Conservation (phyloP, 1,140 invertebrate genomes). For the Neoseiulus cucumeris region DNA sequence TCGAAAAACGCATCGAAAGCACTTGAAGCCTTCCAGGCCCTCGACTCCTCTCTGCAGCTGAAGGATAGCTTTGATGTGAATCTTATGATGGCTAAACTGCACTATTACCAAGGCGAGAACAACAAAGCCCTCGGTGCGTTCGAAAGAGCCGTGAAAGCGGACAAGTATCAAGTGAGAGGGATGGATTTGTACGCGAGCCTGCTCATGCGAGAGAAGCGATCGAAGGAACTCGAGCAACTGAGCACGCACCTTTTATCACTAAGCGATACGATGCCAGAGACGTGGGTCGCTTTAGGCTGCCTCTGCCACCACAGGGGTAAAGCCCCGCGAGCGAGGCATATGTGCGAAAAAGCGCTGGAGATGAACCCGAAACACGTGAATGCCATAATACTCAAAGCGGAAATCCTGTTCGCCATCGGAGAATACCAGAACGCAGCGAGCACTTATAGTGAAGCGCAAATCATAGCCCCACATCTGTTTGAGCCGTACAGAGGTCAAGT, state of each 20-base stretch:
- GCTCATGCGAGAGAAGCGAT: conserved; percentile 29
- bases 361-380: conserved; percentile 35
- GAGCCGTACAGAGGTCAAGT: conserved; percentile 44
- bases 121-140: conserved; percentile 16
- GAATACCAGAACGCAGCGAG: conserved; percentile 45
- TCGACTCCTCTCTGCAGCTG: background rate
- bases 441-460: conserved; percentile 48
- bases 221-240: conserved; percentile 31
- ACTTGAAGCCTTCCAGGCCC: background rate
- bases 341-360: conserved; percentile 28
- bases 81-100: background rate
- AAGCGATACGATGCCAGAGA: conserved; percentile 24
- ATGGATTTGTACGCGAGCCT: conserved; percentile 34
- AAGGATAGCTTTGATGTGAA: background rate
- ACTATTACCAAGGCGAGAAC: background rate
- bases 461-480: conserved; percentile 35
- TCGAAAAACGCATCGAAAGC: background rate
- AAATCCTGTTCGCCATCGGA: conserved; percentile 45
- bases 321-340: conserved; percentile 25
- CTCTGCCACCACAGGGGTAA: conserved; percentile 24
- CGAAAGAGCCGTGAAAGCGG: conserved; percentile 18
- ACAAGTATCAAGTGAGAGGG: conserved; percentile 24
- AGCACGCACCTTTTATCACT: conserved; percentile 14
- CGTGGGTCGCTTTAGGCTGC: conserved; percentile 30
- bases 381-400: conserved; percentile 45